Conservation (phyloP, 2,888 invertebrate species). For the Papilio protenor region DNA sequence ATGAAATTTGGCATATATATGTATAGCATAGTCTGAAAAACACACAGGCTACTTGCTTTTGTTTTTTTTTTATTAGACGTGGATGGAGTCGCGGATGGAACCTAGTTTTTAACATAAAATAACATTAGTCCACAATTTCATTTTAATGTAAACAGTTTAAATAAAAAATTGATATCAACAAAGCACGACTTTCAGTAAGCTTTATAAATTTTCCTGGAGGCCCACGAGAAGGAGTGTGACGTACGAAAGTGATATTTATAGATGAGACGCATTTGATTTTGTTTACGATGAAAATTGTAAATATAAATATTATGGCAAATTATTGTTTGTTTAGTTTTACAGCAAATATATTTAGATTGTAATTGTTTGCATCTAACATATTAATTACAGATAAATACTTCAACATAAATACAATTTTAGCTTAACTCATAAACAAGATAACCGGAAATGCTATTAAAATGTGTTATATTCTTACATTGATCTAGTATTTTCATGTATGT, state of each 20-base stretch:
- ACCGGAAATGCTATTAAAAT: no score
- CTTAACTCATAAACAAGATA: no score
- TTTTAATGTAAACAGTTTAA: not conserved
- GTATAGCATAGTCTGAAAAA: no score
- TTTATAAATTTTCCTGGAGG: not conserved
- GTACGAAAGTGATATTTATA: constrained; percentile 14
- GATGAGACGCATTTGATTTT: constrained; percentile 22
- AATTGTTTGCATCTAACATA: not conserved
- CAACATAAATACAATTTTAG: not conserved
- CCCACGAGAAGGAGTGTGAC: not conserved
- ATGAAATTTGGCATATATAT: no score
- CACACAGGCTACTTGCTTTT: no score
- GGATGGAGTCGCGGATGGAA: not conserved
- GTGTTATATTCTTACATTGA: no score
- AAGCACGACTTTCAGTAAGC: not conserved
- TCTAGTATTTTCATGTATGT: no score
- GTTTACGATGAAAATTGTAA: not conserved
- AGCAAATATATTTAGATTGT: not conserved
- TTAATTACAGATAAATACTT: not conserved
- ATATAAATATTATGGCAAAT: constrained; percentile 11
- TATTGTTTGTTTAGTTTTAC: constrained; percentile 15
- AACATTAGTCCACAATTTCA: not conserved
- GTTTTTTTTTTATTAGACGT: not conserved
- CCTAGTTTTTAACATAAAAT: not conserved
- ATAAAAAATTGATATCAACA: not conserved